phyloP scores from a whole-genome alignment of 2,113 vertebrate species.

The Macrotis lagotis region DNA sequence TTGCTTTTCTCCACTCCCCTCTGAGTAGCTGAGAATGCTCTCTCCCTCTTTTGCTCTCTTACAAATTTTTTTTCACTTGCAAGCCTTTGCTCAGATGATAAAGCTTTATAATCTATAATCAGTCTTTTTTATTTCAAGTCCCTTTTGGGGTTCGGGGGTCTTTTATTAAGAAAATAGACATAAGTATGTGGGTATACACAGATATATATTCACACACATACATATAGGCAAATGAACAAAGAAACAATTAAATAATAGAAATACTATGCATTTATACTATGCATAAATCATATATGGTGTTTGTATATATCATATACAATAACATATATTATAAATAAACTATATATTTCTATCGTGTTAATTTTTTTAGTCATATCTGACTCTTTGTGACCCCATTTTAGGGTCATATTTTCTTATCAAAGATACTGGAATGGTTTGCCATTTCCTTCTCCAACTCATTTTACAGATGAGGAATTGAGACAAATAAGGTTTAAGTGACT shows the following conservation, averaged over 20 bases:
- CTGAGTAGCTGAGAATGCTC: background rate
- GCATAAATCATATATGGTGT: background rate
- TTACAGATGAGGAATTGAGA: background rate
- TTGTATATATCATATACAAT: background rate
- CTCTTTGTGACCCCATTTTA: background rate
- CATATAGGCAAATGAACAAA: background rate
- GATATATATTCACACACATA: background rate
- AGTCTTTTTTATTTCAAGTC: background rate
- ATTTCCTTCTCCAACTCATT: background rate
- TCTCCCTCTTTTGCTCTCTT: background rate
- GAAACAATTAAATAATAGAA: background rate
- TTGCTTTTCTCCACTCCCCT: background rate
- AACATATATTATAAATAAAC: background rate
- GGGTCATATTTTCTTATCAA: background rate
- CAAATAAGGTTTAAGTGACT: background rate
- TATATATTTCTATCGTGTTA: background rate
- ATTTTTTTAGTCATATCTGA: background rate
- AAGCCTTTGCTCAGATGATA: background rate
- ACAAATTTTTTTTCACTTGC: background rate
- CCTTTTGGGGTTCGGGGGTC: background rate
- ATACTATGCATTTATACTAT: background rate
- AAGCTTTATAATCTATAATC: background rate
- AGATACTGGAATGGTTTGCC: background rate
- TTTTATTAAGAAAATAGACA: background rate
- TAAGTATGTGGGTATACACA: background rate